Conservation (phyloP, 2,888 invertebrate genomes). For the Dasysyrphus tricinctus region DNA sequence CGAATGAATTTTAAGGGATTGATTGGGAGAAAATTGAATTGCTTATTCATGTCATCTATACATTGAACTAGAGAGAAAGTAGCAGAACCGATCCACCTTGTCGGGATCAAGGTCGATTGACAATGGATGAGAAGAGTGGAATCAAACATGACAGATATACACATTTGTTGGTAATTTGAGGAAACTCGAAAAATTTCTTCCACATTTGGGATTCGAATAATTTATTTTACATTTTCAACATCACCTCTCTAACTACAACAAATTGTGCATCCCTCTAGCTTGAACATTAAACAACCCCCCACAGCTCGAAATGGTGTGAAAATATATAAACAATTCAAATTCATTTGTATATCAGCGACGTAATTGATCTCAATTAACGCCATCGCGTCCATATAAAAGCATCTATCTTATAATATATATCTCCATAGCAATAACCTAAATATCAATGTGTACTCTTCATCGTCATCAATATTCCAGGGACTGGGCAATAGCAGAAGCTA, state of each 20-base stretch:
- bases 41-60: no score
- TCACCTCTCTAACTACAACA: background rate
- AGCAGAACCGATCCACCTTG: no score
- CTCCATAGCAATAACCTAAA: background rate
- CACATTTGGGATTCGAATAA: no score
- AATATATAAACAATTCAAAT: conserved; percentile 73
- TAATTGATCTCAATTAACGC: conserved; percentile 74
- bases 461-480: conserved; percentile 71
- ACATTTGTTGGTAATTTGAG: no score
- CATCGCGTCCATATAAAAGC: conserved; percentile 12
- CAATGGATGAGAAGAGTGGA: no score
- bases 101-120: no score
- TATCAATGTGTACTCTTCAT: conserved; percentile 21
- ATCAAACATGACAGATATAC: no score
- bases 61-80: no score
- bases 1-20: no score
- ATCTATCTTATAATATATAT: background rate
- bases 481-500: conserved; percentile 5
- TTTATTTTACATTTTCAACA: background rate
- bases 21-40: no score
- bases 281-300: conserved; percentile 20
- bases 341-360: conserved; percentile 71
- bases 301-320: conserved; percentile 28
- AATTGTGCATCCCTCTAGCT: background rate
- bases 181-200: no score